Base-by-base conservation (phyloP, 2,113 vertebrate genomes). In the Saguinus midas region DNA sequence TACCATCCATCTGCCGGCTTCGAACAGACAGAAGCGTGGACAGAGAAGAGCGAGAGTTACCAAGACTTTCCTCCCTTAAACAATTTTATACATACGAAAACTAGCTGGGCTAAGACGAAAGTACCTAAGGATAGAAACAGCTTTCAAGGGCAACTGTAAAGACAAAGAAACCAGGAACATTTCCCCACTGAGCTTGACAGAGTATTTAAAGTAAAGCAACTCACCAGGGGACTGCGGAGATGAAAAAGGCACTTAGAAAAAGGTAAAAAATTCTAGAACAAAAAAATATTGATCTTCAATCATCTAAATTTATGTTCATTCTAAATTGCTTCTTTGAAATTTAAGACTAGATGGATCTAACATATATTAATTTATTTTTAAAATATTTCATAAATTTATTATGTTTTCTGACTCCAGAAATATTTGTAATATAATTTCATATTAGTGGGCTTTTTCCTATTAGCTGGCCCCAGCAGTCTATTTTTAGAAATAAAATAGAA, bases 401-500 rank as follows among this genome's bases (percentile, higher is more conserved):
- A 55, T 17, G 25, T 93, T 87, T 93, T 76, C 70, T 45, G 14
- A 95, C 14, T 45, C 61, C 72, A 95, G 48, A 95, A 95, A 95
- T 37, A 76, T 14, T 80, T 8, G 3, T 13, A 43, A 88, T 37
- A 66, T 18, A 66, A 84, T 90, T 91, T 96, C 27, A 72, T 48
- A 55, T 80, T 3, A 43, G 43, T 12, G 25, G 6, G 7, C 14
- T 82, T 86, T 73, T 37, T 58, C 64, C 64, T 91, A 4, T 73
- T 17, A 84, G 45, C 18, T 66, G 27, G 37, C n/a, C 29, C 87
- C 84, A 96, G 73, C 17, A 23, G 17, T 88, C 61, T 93, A 25
- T 81, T 93, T 96, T 80, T 57, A 84, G 52, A 95, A 96, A 83
- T 81, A 93, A 96, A 97, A 76, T 11, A 73, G 64, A 25, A 75